Conservation (phyloP, 2,113 vertebrate genomes). For the Platichthys flesus region DNA sequence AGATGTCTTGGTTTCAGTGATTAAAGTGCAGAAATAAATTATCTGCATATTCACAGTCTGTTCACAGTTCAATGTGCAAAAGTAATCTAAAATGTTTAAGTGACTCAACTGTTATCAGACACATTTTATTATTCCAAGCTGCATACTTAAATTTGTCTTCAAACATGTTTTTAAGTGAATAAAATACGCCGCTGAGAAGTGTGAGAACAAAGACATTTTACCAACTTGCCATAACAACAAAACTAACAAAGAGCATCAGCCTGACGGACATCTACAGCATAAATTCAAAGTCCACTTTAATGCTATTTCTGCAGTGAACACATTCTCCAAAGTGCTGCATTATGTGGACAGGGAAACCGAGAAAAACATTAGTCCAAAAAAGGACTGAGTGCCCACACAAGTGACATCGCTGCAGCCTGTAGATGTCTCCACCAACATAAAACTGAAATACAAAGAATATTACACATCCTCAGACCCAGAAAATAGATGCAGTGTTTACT, state of each 20-base stretch:
- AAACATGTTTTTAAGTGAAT: not conserved
- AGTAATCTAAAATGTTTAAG: not conserved
- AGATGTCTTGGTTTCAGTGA: not conserved
- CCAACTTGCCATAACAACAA: not conserved
- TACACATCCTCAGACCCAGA: not conserved
- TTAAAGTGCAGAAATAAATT: not conserved
- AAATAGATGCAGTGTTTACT: not conserved
- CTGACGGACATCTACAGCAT: too few species aligned
- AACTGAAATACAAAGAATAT: not conserved
- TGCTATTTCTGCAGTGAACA: too few species aligned
- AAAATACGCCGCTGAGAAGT: too few species aligned
- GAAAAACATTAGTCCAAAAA: too few species aligned
- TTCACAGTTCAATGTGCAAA: not conserved
- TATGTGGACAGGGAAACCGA: too few species aligned
- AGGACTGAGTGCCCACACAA: not conserved
- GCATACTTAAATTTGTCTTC: not conserved
- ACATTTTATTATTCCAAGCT: not conserved
- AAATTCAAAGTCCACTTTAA: too few species aligned
- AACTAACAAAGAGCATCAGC: not conserved
- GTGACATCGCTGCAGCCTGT: constrained; percentile 4
- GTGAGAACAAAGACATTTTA: not conserved
- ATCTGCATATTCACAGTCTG: constrained; percentile 4
- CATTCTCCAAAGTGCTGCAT: too few species aligned
- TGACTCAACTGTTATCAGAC: not conserved
- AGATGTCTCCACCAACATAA: constrained; percentile 1